phyloP scores from a whole-genome alignment of 2,888 invertebrate genomes.

The Caradrina kadenii region DNA sequence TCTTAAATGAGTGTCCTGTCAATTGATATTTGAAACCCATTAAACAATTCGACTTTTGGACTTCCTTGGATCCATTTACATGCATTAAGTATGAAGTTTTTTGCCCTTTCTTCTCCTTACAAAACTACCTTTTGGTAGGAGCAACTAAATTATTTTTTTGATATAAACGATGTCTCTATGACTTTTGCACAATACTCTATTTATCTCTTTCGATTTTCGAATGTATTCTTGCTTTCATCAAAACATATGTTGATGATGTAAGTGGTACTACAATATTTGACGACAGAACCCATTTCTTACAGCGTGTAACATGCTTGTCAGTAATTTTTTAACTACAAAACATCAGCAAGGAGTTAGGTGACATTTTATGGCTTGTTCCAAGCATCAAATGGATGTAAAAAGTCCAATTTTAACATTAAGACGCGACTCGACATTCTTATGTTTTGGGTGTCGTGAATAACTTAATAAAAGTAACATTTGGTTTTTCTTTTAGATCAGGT shows the following conservation, averaged over 20 bases:
- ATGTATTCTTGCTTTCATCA: neutral
- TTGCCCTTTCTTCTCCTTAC: no score
- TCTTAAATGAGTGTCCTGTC: neutral
- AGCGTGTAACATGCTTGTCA: conserved; percentile 22
- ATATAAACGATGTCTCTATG: neutral
- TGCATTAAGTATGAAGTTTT: no score
- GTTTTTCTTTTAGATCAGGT: conserved; percentile 29
- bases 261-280: neutral
- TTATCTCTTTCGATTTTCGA: conserved; percentile 2
- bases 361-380: conserved; percentile 76
- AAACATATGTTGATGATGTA: neutral
- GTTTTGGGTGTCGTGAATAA: conserved; percentile 53
- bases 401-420: conserved; percentile 54
- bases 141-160: no score
- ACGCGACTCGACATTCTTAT: conserved; percentile 43
- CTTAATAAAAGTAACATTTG: conserved; percentile 26
- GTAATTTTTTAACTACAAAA: conserved; percentile 59
- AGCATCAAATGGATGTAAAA: conserved; percentile 60
- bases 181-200: no score
- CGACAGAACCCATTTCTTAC: conserved; percentile 44
- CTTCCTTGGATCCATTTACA: conserved; percentile 3
- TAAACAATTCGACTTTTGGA: conserved; percentile 19
- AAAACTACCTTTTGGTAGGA: no score
- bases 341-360: conserved; percentile 63
- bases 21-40: conserved; percentile 40